Conservation (phyloP, 1,140 invertebrate genomes). For the Neodiprion fabricii region DNA sequence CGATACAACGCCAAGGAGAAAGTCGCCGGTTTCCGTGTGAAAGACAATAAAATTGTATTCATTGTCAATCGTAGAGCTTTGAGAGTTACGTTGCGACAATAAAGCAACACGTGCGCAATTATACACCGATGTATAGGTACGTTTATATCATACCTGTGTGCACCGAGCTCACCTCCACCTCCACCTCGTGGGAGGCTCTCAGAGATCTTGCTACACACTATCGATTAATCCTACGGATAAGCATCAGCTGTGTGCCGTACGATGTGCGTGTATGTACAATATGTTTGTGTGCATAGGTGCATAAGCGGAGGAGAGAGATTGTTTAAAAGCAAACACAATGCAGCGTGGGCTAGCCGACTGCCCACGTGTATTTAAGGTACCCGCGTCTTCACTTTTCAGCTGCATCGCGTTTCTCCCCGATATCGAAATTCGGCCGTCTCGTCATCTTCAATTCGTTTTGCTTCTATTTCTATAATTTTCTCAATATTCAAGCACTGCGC, state of each 20-base stretch:
- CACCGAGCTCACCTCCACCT: neutral
- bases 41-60: no score
- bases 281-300: neutral
- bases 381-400: neutral
- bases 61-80: no score
- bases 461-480: neutral
- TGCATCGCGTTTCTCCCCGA: neutral
- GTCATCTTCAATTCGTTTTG: neutral
- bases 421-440: neutral
- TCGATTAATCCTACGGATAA: slow-evolving; percentile 2
- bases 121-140: no score
- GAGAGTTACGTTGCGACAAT: no score
- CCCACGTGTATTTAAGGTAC: no score
- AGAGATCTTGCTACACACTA: neutral
- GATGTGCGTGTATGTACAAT: neutral
- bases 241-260: neutral
- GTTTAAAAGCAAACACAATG: slow-evolving; percentile 2
- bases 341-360: neutral
- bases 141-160: no score
- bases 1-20: no score
- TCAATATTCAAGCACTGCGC: no score
- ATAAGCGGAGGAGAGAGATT: neutral
- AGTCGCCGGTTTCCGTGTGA: no score
- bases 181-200: slow-evolving; percentile 1
- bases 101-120: no score